Conservation (phyloP, 2,888 invertebrate genomes). For the Allolobophora icterica region DNA sequence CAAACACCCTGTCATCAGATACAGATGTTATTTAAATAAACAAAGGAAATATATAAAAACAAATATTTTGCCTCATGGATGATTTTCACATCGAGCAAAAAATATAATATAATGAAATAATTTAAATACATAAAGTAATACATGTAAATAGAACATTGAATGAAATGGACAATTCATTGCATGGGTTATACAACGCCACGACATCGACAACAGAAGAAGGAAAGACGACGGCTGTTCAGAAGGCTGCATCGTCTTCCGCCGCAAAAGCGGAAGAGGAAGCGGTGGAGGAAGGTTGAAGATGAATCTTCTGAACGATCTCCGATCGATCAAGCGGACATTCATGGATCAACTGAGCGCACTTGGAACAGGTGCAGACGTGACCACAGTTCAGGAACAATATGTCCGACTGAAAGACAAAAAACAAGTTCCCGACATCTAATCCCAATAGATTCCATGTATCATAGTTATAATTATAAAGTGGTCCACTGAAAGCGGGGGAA, state of each 20-base stretch:
- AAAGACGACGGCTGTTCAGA: slow-evolving; percentile 13
- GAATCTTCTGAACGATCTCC: slow-evolving; percentile 68
- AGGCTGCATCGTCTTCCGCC: slow-evolving; percentile 26
- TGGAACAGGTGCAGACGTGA: slow-evolving; percentile 81
- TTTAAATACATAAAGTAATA: background rate
- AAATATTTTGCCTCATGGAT: too few species aligned
- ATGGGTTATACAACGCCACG: background rate
- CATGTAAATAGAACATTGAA: background rate
- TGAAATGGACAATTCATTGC: background rate
- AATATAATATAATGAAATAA: background rate
- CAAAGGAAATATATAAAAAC: background rate
- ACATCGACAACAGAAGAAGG: background rate
- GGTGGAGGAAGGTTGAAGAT: slow-evolving; percentile 44
- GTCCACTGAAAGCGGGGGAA: too few species aligned
- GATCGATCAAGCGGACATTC: slow-evolving; percentile 82
- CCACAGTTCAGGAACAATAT: slow-evolving; percentile 86
- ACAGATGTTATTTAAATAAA: background rate
- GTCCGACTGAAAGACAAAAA: slow-evolving; percentile 71
- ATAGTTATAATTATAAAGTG: too few species aligned
- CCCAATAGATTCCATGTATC: too few species aligned
- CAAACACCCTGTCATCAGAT: background rate
- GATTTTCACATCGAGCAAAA: too few species aligned
- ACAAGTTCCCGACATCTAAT: background rate
- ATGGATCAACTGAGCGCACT: slow-evolving; percentile 73
- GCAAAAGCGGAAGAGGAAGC: background rate